These are phyloP conservation scores for Deroplatys truncata DNA, from an alignment of 2,888 invertebrate genomes.

Conservation along the genomic window DNA sequence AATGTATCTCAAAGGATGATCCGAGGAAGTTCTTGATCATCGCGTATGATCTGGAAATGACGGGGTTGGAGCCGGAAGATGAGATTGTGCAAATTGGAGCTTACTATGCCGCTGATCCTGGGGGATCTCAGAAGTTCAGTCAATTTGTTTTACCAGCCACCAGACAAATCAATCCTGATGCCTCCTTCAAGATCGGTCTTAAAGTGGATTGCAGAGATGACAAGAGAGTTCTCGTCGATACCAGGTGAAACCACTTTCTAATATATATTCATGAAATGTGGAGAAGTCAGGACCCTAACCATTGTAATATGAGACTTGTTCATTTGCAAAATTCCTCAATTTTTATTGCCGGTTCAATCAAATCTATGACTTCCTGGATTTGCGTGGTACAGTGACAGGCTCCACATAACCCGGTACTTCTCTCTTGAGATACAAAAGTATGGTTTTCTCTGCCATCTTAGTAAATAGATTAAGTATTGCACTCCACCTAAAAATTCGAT, in stretches of 20 bases:
- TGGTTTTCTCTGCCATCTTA: too few species aligned
- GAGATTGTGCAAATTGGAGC: slow-evolving; percentile 17
- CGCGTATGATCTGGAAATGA: slow-evolving; percentile 12
- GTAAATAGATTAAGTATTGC: too few species aligned
- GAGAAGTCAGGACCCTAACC: background rate
- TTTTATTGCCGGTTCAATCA: too few species aligned
- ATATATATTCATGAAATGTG: background rate
- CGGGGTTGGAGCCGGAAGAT: slow-evolving; percentile 6
- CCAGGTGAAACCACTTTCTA: background rate
- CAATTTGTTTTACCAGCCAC: slow-evolving; percentile 7
- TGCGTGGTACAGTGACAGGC: too few species aligned
- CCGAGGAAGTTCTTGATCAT: background rate
- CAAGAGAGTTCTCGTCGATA: background rate
- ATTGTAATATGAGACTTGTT: too few species aligned
- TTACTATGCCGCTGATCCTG: background rate
- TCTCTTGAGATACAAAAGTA: too few species aligned
- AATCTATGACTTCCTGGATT: too few species aligned
- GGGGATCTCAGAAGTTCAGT: background rate
- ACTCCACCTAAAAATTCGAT: too few species aligned
- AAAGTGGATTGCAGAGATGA: background rate
- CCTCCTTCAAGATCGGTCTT: background rate
- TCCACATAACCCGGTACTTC: too few species aligned
- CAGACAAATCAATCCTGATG: background rate
- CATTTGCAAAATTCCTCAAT: too few species aligned
- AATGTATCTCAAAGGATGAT: background rate